Base-by-base conservation (phyloP, 2,888 invertebrate species). In the Proisotoma minuta region DNA sequence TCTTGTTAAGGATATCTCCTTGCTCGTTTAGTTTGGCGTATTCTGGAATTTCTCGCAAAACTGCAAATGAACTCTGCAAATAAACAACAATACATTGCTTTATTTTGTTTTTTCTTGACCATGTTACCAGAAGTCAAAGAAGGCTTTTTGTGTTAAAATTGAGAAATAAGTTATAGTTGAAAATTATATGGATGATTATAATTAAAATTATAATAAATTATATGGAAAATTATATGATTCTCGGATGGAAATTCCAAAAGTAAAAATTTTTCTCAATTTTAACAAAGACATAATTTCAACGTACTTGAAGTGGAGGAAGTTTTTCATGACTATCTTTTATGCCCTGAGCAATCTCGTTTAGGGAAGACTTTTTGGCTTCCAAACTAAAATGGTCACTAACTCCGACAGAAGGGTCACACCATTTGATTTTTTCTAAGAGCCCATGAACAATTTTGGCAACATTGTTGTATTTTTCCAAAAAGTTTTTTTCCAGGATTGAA, bases 361-460 rank as follows among this genome's bases (percentile, higher is more conserved):
- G 77, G 0, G 91, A 87, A 1, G 88, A 86, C 74, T 88, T 83
- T 79, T 96, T 96, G 0, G 93, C 91, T 81, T 95, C 92, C 27
- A 95, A 82, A 76, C 92, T 93, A 77, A 94, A 95, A 77, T 88
- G 88, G 76, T 96, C 95, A 75, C 91, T 92, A 29, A 87, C 86
- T n/a, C n/a, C n/a, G 1, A 87, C 84, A 76, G 95, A 94, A 0
- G 92, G 91, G 75, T 87, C 84, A 77, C 95, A 96, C 93, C 95
- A 95, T 15, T 85, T 82, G 1, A 92, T 86, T 78, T 95, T 95
- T 75, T 96, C 95, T 67, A 87, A 87, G 69, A 89, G 85, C 1
- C 88, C 86, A 56, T 84, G 82, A 10, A 95, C 83, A 76, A 90
- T 86, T 73, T 92, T 84, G 74, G 90, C 88, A 39, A 93, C 82